phyloP scores from a whole-genome alignment of 1,140 invertebrate species.

The Plodia interpunctella region DNA sequence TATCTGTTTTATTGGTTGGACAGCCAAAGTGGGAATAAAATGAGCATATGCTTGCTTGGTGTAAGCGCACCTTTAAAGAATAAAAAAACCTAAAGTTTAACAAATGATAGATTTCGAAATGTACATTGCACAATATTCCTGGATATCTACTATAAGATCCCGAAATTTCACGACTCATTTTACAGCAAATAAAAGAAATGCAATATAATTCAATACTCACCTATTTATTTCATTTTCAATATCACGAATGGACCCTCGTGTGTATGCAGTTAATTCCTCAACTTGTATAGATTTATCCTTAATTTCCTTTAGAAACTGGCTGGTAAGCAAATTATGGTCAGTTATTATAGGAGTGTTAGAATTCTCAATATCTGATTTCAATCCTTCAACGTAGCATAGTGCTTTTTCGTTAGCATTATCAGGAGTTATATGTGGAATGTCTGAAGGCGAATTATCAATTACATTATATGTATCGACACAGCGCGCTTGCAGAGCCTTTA shows the following conservation, averaged over 20 bases:
- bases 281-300: slow-evolving; percentile 51
- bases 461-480: slow-evolving; percentile 49
- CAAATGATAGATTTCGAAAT: too few species aligned
- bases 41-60: too few species aligned
- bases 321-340: slow-evolving; percentile 54
- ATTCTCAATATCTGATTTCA: slow-evolving; percentile 46
- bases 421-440: slow-evolving; percentile 22
- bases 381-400: slow-evolving; percentile 43
- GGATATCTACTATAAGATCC: too few species aligned
- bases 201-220: slow-evolving; percentile 26
- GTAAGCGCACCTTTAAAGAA: too few species aligned
- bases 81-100: too few species aligned
- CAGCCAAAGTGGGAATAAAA: too few species aligned
- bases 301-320: slow-evolving; percentile 49
- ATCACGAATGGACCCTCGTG: slow-evolving; percentile 49
- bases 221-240: slow-evolving; percentile 55
- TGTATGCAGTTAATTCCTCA: slow-evolving; percentile 58
- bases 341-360: slow-evolving; percentile 38
- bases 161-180: too few species aligned
- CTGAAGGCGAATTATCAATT: slow-evolving; percentile 43
- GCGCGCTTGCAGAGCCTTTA: slow-evolving; percentile 41
- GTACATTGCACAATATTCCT: too few species aligned
- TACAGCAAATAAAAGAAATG: too few species aligned
- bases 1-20: too few species aligned
- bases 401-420: slow-evolving; percentile 37